Evolutionary conservation across 2,888 invertebrate species (phyloP).

Genomic region (Phoenoteleia sp.): DNA sequence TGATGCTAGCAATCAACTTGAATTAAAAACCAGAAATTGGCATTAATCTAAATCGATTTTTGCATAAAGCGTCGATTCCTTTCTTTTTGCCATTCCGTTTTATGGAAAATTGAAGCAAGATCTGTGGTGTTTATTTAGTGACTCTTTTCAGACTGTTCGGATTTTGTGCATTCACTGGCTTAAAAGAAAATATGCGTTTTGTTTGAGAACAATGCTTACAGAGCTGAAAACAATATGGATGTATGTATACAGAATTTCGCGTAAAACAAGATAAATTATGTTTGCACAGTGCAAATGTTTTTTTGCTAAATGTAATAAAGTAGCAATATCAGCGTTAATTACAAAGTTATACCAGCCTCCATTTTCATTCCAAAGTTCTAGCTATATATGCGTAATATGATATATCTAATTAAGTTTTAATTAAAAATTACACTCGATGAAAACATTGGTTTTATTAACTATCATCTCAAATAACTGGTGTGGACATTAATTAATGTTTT

Average conservation of each 20-base stretch:
- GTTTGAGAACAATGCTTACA: constrained; percentile 31
- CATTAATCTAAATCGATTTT: background rate
- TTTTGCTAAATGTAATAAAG: constrained; percentile 9
- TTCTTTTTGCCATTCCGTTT: background rate
- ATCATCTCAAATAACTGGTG: no score
- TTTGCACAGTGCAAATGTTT: constrained; percentile 16
- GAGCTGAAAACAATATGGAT: constrained; percentile 19
- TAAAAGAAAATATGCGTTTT: constrained; percentile 48
- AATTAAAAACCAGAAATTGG: background rate
- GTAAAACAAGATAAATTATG: constrained; percentile 32
- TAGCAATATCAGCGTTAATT: background rate
- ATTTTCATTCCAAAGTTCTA: no score
- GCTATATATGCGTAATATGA: no score
- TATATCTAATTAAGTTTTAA: no score
- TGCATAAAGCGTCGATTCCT: background rate
- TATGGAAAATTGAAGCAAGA: constrained; percentile 39
- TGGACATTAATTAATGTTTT: no score
- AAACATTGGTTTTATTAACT: no score
- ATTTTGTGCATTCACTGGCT: constrained; percentile 39
- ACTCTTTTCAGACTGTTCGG: constrained; percentile 18
- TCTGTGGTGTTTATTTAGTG: constrained; percentile 36
- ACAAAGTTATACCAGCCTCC: no score
- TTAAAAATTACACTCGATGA: no score
- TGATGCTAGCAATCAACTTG: no score
- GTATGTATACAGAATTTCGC: constrained; percentile 3